Conservation (phyloP, 2,888 invertebrate genomes). For the Scaptomyza flava region DNA sequence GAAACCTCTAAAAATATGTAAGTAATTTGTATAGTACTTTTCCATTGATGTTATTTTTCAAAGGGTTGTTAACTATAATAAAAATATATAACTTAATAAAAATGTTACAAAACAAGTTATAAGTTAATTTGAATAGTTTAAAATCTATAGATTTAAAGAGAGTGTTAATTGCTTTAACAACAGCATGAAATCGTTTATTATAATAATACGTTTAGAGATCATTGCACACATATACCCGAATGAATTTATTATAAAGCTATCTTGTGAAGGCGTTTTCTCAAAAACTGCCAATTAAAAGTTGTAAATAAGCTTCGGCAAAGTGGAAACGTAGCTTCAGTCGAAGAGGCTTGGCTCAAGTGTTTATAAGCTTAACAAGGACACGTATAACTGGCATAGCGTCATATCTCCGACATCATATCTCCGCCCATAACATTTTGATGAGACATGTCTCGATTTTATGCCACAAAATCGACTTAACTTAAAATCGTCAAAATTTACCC, state of each 20-base stretch:
- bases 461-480: no score
- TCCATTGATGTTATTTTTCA: neutral
- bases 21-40: neutral
- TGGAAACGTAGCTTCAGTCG: neutral
- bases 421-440: no score
- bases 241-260: neutral
- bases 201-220: neutral
- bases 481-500: no score
- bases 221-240: neutral
- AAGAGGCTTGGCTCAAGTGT: neutral
- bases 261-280: constrained; percentile 8
- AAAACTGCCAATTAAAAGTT: constrained; percentile 18
- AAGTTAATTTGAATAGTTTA: neutral
- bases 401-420: no score
- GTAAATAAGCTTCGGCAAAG: constrained; percentile 1
- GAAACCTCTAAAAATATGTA: neutral
- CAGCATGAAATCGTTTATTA: neutral
- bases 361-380: no score
- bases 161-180: constrained; percentile 7
- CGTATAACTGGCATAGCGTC: no score
- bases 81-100: no score
- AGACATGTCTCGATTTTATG: no score
- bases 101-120: neutral
- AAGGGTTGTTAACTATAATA: neutral
- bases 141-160: neutral